A percentile compares a stretch with the other conserved stretches of the same genome.
Conservation (phyloP, 2,888 invertebrate species). For the Drosophila mimetica region DNA sequence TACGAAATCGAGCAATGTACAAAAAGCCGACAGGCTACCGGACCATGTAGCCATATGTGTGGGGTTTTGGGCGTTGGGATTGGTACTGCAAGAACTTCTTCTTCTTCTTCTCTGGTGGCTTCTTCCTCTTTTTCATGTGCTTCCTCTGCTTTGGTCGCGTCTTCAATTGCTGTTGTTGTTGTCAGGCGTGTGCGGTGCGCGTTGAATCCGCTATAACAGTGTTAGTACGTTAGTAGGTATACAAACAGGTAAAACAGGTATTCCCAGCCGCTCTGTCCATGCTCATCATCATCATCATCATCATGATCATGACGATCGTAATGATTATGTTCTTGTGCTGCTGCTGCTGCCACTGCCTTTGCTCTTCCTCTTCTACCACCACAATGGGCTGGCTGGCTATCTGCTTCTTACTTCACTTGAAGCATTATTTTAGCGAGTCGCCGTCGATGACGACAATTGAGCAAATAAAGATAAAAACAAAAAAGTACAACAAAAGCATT, state of each 20-base stretch:
- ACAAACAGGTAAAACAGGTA: constrained; percentile 84
- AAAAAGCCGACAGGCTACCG: background rate
- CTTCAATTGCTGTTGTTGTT: constrained; percentile 54
- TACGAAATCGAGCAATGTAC: background rate
- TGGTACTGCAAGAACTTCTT: background rate
- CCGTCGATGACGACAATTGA: constrained; percentile 66
- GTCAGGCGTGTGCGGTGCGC: constrained; percentile 71
- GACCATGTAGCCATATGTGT: constrained; percentile 2
- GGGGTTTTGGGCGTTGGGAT: constrained; percentile 36
- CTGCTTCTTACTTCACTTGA: constrained; percentile 72
- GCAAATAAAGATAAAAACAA: constrained; percentile 70
- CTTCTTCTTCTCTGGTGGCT: constrained; percentile 2
- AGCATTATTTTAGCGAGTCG: constrained; percentile 75
- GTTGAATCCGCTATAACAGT: constrained; percentile 83
- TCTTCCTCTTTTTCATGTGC: constrained; percentile 28
- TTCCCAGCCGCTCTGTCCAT: constrained; percentile 70
- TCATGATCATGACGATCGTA: constrained; percentile 25
- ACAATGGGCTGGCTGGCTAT: constrained; percentile 16
- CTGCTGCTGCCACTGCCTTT: constrained; percentile 16
- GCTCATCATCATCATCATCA: constrained; percentile 23
- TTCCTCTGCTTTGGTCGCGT: constrained; percentile 38
- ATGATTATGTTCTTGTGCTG: constrained; percentile 43
- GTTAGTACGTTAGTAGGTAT: constrained; percentile 85
- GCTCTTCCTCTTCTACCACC: constrained; percentile 43
- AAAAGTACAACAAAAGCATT: constrained; percentile 27